Conservation (phyloP, 2,888 invertebrate species). For the Daptonema setosum region DNA sequence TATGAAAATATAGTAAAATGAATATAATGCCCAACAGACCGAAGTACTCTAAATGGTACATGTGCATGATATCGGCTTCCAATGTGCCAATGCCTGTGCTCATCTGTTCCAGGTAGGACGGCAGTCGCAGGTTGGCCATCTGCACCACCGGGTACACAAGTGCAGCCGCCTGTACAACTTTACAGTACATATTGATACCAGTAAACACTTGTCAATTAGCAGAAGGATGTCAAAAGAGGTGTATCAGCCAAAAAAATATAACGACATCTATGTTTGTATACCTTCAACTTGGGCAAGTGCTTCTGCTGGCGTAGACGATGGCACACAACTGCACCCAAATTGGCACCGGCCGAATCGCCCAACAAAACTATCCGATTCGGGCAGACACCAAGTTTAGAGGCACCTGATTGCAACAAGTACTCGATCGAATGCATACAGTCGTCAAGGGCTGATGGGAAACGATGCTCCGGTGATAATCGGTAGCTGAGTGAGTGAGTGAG, state of each 20-base stretch:
- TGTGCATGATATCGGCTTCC: neutral
- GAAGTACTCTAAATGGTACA: neutral
- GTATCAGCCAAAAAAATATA: too few species aligned
- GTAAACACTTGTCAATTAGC: too few species aligned
- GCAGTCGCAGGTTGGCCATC: constrained; percentile 23
- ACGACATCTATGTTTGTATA: too few species aligned
- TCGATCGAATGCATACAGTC: constrained; percentile 25
- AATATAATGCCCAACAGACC: neutral
- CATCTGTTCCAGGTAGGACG: constrained; percentile 19
- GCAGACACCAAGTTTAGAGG: constrained; percentile 15
- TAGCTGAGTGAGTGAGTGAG: constrained; percentile 10
- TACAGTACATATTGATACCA: too few species aligned
- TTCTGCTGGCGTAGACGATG: constrained; percentile 9
- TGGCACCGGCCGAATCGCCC: constrained; percentile 26
- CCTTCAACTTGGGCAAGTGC: too few species aligned
- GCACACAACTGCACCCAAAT: constrained; percentile 17
- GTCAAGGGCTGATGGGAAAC: constrained; percentile 28
- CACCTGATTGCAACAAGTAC: constrained; percentile 12
- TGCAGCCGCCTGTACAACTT: constrained; percentile 25
- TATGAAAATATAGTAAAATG: too few species aligned
- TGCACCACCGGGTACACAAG: constrained; percentile 31
- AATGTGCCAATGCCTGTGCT: neutral
- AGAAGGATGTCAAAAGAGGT: too few species aligned
- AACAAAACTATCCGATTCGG: constrained; percentile 16
- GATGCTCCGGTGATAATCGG: constrained; percentile 28